Percentiles rank a stretch among this genome's conserved stretches.
These are phyloP conservation scores for Neodiprion pinetum DNA, from an alignment of 1,140 invertebrate genomes.

Conservation along the genomic window DNA sequence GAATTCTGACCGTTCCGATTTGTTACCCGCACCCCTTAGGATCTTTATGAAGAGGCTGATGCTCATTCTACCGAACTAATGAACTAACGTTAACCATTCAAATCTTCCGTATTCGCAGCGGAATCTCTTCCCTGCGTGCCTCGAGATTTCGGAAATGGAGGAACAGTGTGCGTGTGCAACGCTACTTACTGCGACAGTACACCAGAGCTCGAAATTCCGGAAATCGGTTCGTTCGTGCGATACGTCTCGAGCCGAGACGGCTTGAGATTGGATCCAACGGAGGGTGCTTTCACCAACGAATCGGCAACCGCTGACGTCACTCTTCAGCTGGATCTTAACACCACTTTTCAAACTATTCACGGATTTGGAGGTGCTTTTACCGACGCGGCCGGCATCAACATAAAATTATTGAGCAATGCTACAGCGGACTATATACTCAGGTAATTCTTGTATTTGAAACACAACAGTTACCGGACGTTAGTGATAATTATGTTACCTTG, in stretches of 20 bases:
- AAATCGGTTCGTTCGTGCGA: constrained; percentile 60
- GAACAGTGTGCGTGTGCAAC: constrained; percentile 86
- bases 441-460: constrained; percentile 39
- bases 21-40: too few species aligned
- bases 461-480: too few species aligned
- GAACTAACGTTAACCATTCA: too few species aligned
- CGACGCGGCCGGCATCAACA: constrained; percentile 82
- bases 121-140: not conserved
- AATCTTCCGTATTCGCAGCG: not conserved
- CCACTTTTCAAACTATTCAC: constrained; percentile 67
- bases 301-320: not conserved
- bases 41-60: too few species aligned
- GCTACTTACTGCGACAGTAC: constrained; percentile 80
- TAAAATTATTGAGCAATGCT: constrained; percentile 65
- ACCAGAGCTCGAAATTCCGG: constrained; percentile 56
- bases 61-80: too few species aligned
- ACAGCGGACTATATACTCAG: constrained; percentile 69
- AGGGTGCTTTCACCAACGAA: constrained; percentile 40
- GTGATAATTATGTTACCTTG: too few species aligned
- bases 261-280: constrained; percentile 53
- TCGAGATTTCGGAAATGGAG: constrained; percentile 55
- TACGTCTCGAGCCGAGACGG: constrained; percentile 68
- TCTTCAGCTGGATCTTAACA: not conserved
- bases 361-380: constrained; percentile 92
- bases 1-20: too few species aligned